Conservation (phyloP, 2,888 invertebrate genomes). For the Agrochola lychnidis region DNA sequence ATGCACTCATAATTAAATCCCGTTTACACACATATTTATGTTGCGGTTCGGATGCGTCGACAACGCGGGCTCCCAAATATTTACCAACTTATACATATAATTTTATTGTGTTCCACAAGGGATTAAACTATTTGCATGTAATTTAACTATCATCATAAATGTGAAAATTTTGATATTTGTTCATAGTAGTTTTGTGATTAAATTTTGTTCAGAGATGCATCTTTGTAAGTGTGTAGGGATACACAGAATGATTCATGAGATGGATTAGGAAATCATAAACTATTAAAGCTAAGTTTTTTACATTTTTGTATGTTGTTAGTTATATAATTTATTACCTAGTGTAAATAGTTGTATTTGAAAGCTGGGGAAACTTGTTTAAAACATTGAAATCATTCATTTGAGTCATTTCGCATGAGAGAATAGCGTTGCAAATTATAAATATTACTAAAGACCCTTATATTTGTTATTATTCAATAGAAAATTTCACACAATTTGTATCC, state of each 20-base stretch:
- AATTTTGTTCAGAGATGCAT: background rate
- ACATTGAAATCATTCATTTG: background rate
- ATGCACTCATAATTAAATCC: background rate
- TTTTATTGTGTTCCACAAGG: conserved; percentile 2
- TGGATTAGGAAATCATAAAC: background rate
- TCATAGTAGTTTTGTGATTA: background rate
- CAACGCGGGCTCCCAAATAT: conserved; percentile 26
- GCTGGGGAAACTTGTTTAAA: background rate
- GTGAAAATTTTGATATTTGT: background rate
- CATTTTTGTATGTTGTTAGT: background rate
- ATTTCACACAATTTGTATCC: background rate
- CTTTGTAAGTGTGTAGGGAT: background rate
- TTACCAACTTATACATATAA: conserved; percentile 1
- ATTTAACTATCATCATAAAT: conserved; percentile 8
- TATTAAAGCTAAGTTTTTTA: background rate
- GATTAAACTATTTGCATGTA: conserved; percentile 33
- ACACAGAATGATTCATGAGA: background rate
- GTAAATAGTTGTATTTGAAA: background rate
- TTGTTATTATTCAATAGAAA: background rate
- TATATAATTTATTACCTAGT: background rate
- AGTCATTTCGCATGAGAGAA: background rate
- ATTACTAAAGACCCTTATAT: background rate
- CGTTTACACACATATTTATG: conserved; percentile 15
- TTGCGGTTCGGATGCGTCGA: conserved; percentile 8
- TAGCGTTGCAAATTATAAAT: background rate